A percentile compares a stretch with the other conserved stretches of the same genome.
phyloP scores from a whole-genome alignment of 2,888 invertebrate genomes.

The Leptinotarsa peninsularis region DNA sequence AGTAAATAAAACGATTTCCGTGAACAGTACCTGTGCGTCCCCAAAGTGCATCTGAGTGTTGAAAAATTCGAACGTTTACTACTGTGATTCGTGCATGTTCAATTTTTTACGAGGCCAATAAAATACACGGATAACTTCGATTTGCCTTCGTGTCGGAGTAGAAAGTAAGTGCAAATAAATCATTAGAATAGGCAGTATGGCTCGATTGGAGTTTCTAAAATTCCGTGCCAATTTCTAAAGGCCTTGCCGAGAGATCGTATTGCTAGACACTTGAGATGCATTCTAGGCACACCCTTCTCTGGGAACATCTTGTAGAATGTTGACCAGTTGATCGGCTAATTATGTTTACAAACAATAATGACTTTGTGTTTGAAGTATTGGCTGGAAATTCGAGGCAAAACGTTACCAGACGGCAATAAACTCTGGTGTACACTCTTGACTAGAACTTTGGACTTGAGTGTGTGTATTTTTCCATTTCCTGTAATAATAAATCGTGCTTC shows the following conservation, averaged over 20 bases:
- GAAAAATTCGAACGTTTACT: conserved; percentile 21
- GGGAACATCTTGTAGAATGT: conserved; percentile 13
- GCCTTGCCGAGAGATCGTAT: conserved; percentile 4
- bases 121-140: neutral
- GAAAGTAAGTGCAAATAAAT: conserved; percentile 49
- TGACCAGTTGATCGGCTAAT: neutral
- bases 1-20: conserved; percentile 31
- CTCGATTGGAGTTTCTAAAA: conserved; percentile 25
- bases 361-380: neutral
- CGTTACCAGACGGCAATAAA: too few relatives aligned
- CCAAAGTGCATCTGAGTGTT: conserved; percentile 34
- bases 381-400: too few relatives aligned
- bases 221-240: conserved; percentile 34
- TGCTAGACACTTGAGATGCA: neutral
- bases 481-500: too few relatives aligned
- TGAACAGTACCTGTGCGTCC: conserved; percentile 30
- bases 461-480: too few relatives aligned
- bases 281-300: conserved; percentile 6
- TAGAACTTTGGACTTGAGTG: too few relatives aligned
- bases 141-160: conserved; percentile 45
- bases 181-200: conserved; percentile 28
- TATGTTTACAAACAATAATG: conserved; percentile 11
- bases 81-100: conserved; percentile 27
- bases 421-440: too few relatives aligned
- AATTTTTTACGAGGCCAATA: conserved; percentile 28